Base-by-base conservation (phyloP, 2,888 invertebrate species). In the Axea sp. region DNA sequence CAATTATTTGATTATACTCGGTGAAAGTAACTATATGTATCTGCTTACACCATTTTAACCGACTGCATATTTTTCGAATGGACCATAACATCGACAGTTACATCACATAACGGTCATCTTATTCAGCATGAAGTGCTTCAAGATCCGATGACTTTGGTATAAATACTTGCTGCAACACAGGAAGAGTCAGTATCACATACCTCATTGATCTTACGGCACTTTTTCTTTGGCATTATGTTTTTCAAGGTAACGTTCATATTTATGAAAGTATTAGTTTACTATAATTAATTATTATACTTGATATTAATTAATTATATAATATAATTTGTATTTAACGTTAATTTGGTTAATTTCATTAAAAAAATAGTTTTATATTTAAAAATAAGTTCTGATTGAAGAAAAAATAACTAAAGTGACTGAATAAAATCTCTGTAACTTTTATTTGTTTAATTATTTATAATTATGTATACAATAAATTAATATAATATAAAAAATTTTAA, bases 161-260 rank as follows among this genome's bases (percentile, higher is more conserved):
- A 81, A 81, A 81, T 80, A 79, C 76, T 43, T 65, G 77, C 74
- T 59, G 59, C 74, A 75, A 75, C 76, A 67, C 62, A 72, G 75
- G 64, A 76, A 69, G 73, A 75, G 37, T 69, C 80, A 81, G 81
- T 80, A 78, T 77, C 81, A 76, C 72, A 71, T 76, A 60, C 71
- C 68, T 79, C 80, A 76, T 77, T 72, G 75, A 59, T 71, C 73
- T 73, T 75, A 60, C 67, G 76, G 64, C 72, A 73, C 55, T 59
- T 68, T 57, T 67, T 45, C 59, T 39, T 68, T 1, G 65, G 49
- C 60, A 79, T 71, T 60, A 57, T 78, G 67, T 33, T 51, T 59
- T 31, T 71, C 45, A 62, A 76, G 71, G 76, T 76, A 77, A 74
- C 19, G 6, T 19, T 15, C 3, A 11, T 3, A 26, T 5, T n/a